Evolutionary conservation across 2,888 invertebrate genomes (phyloP).

Genomic region (Amphipyra tragopoginis): DNA sequence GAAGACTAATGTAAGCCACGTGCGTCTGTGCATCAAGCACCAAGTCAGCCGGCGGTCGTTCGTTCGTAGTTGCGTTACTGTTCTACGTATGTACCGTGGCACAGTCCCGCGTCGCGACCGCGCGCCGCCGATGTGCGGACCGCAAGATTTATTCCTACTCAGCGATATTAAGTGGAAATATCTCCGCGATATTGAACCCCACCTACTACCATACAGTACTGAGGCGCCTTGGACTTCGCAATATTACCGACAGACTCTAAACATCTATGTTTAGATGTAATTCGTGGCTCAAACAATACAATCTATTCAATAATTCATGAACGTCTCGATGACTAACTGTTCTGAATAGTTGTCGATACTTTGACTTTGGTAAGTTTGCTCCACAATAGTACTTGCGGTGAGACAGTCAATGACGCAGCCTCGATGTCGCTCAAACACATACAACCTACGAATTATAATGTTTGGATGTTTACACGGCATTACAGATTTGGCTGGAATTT

Average conservation of each 20-base stretch:
- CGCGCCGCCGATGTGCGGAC: constrained; percentile 19
- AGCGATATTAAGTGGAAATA: constrained; percentile 39
- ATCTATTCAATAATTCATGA: constrained; percentile 19
- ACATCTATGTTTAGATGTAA: background rate
- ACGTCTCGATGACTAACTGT: no score
- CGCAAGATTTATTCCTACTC: constrained; percentile 49
- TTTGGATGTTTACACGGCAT: no score
- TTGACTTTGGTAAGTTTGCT: constrained; percentile 12
- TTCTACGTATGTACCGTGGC: background rate
- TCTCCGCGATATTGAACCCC: constrained; percentile 18
- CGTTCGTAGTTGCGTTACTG: background rate
- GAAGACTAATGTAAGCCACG: no score
- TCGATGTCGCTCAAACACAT: no score
- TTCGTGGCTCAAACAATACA: constrained; percentile 9
- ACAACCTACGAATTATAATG: no score
- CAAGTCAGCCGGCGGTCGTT: background rate
- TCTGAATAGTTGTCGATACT: constrained; percentile 3
- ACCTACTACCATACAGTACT: background rate
- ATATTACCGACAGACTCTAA: background rate
- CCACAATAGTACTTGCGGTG: background rate
- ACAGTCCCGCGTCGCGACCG: background rate
- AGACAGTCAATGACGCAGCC: no score
- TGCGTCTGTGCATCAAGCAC: no score
- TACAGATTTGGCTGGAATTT: no score
- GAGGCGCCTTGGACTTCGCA: background rate